Evolutionary conservation across 1,140 invertebrate species (phyloP).

Genomic region (Choristoneura fumiferana): DNA sequence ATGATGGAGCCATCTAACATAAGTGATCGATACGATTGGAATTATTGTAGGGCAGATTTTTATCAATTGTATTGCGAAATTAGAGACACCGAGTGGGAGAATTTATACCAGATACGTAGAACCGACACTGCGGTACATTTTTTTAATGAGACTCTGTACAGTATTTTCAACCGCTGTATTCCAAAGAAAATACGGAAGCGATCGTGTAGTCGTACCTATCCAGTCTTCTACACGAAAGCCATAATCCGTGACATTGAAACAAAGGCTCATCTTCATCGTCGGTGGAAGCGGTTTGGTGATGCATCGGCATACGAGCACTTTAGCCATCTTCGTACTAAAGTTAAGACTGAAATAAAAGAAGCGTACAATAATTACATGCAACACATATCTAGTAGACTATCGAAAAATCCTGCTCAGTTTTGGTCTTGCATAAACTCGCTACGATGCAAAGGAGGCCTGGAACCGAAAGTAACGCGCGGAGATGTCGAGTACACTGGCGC

Average conservation of each 20-base stretch:
- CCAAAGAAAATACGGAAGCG: constrained; percentile 11
- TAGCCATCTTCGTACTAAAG: not conserved
- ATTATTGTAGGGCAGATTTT: constrained; percentile 3
- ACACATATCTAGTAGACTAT: not conserved
- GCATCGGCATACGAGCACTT: not conserved
- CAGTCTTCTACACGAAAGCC: constrained; percentile 8
- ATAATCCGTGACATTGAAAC: constrained; percentile 5
- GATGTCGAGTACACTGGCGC: not conserved
- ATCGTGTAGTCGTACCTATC: not conserved
- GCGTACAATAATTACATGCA: not conserved
- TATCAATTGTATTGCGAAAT: not conserved
- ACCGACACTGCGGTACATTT: not conserved
- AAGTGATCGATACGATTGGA: not conserved
- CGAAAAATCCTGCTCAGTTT: not conserved
- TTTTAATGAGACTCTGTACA: constrained; percentile 6
- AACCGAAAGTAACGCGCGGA: not conserved
- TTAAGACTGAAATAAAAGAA: not conserved
- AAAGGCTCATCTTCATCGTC: not conserved
- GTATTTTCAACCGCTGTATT: not conserved
- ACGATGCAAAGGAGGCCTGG: not conserved
- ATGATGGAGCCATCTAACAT: constrained; percentile 10
- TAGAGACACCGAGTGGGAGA: not conserved
- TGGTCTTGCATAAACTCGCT: not conserved
- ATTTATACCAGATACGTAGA: not conserved
- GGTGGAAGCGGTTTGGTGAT: not conserved